A percentile compares a stretch with the other conserved stretches of the same genome.
phyloP scores from a whole-genome alignment of 1,140 invertebrate genomes.

The Cecropterus lyciades region DNA sequence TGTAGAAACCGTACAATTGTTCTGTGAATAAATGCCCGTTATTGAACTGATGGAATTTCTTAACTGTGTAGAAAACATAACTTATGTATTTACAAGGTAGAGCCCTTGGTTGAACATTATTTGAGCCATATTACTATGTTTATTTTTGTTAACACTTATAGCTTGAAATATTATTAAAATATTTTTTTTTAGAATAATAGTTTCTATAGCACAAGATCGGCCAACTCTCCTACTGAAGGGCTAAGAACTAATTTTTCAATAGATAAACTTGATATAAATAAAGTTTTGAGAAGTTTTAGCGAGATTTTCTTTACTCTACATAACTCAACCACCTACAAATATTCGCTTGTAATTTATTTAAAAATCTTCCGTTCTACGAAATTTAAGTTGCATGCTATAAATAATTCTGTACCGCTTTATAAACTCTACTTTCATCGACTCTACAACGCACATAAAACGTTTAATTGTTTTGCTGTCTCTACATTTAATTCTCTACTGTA shows the following conservation, averaged over 20 bases:
- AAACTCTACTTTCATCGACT: conserved; percentile 9
- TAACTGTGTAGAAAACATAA: background rate
- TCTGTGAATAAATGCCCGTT: background rate
- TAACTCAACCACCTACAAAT: background rate
- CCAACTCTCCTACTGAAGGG: too few species aligned
- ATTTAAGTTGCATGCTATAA: background rate
- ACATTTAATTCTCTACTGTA: conserved; percentile 30
- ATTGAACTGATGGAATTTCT: conserved; percentile 6
- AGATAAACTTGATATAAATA: too few species aligned
- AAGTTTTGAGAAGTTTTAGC: too few species aligned
- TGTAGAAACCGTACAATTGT: conserved; percentile 8
- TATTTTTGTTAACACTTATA: too few species aligned
- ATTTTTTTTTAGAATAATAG: too few species aligned
- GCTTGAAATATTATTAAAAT: too few species aligned
- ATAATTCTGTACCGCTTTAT: background rate
- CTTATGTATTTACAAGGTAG: too few species aligned
- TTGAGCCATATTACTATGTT: too few species aligned
- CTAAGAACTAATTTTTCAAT: too few species aligned
- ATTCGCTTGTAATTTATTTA: background rate
- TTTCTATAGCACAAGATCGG: too few species aligned
- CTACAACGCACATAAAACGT: conserved; percentile 8
- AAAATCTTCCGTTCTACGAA: too few species aligned
- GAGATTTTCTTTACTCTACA: background rate
- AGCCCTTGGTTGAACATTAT: too few species aligned
- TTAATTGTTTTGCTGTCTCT: conserved; percentile 32